phyloP scores from a whole-genome alignment of 2,888 invertebrate species.

The Lithophane socia region DNA sequence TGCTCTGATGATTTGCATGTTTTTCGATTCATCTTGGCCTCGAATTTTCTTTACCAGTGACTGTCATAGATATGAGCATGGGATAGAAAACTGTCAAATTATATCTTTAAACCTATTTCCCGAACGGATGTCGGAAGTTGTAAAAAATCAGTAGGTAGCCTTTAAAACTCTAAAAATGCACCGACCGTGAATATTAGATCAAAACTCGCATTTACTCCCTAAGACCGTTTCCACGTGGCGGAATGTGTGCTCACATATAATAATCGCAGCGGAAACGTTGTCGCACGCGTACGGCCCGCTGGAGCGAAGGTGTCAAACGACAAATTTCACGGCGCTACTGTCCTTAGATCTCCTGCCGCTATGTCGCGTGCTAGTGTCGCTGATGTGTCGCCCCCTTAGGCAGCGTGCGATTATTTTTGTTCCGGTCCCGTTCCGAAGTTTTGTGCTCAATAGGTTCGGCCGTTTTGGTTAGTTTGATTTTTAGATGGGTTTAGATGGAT shows the following conservation, averaged over 20 bases:
- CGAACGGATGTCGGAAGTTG: background rate
- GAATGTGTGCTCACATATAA: slow-evolving; percentile 72
- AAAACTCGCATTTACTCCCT: slow-evolving; percentile 69
- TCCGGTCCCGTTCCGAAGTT: slow-evolving; percentile 41
- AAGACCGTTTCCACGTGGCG: slow-evolving; percentile 71
- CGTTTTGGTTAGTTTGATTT: slow-evolving; percentile 12
- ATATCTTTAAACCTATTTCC: too few relatives aligned
- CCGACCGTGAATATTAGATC: slow-evolving; percentile 59
- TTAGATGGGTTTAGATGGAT: background rate
- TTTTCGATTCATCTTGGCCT: background rate
- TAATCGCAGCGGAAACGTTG: slow-evolving; percentile 79
- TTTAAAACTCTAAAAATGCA: slow-evolving; percentile 28
- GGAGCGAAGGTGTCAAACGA: slow-evolving; percentile 84
- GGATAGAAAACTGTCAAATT: background rate
- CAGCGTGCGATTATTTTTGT: slow-evolving; percentile 65
- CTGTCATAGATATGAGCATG: background rate
- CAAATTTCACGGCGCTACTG: slow-evolving; percentile 81
- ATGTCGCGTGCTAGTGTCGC: slow-evolving; percentile 71
- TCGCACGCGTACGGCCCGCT: slow-evolving; percentile 73
- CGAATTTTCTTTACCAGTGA: background rate
- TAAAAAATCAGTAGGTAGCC: background rate
- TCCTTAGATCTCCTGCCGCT: slow-evolving; percentile 76
- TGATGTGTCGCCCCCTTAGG: slow-evolving; percentile 70
- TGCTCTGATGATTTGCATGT: background rate
- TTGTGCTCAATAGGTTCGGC: slow-evolving; percentile 1